These are phyloP conservation scores for Cephalopachus bancanus DNA, from an alignment of 2,797 vertebrate species.

Conservation along the genomic window DNA sequence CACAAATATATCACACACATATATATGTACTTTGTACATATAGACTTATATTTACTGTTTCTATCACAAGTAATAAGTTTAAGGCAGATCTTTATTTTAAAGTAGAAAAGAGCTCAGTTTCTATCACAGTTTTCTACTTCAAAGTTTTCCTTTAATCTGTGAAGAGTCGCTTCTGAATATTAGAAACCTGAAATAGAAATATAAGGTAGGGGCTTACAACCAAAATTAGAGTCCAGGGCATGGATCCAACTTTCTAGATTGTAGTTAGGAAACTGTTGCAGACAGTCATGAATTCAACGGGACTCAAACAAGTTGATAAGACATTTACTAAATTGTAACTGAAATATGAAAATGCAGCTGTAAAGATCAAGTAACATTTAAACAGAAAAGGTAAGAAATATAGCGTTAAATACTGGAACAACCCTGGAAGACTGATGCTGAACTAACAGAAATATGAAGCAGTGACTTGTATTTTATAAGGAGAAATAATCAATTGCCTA, in stretches of 20 bases:
- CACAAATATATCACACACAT: neutral
- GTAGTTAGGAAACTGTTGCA: neutral
- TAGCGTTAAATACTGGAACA: neutral
- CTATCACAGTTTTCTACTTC: constrained; percentile 54
- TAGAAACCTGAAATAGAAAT: constrained; percentile 24
- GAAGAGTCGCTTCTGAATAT: constrained; percentile 54
- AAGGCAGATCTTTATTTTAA: constrained; percentile 62
- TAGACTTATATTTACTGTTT: neutral
- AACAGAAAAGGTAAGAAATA: neutral
- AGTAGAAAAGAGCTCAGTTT: constrained; percentile 58
- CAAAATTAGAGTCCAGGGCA: neutral
- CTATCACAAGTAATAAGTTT: constrained; percentile 8
- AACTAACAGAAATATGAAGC: constrained; percentile 3
- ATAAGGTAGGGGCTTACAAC: neutral
- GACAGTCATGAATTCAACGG: neutral
- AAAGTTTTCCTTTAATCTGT: constrained; percentile 55
- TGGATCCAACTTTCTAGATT: neutral
- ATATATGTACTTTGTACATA: neutral
- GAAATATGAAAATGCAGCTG: neutral
- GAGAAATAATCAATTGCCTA: constrained; percentile 53
- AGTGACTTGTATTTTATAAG: neutral
- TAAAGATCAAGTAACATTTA: constrained; percentile 38
- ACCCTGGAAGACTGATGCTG: neutral
- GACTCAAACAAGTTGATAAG: neutral
- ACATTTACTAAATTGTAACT: constrained; percentile 19